Evolutionary conservation across 1,140 invertebrate species (phyloP).

Genomic region (Conus betulinus): DNA sequence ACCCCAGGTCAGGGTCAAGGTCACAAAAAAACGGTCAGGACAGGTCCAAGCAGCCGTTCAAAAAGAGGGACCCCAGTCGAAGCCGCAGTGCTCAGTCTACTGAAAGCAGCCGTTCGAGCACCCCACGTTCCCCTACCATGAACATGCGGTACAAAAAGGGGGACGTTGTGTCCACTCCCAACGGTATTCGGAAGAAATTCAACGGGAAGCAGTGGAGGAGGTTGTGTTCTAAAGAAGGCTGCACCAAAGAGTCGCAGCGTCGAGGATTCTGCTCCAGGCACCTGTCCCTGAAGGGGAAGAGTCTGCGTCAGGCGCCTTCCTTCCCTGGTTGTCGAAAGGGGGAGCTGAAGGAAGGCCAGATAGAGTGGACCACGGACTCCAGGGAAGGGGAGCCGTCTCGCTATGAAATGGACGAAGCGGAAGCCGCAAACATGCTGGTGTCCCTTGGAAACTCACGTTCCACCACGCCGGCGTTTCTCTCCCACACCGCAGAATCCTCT

Average conservation of each 20-base stretch:
- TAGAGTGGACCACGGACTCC: slow-evolving; percentile 92
- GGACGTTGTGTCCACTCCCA: slow-evolving; percentile 96
- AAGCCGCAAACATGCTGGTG: slow-evolving; percentile 97
- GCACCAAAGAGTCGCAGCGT: slow-evolving; percentile 98
- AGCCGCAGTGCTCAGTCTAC: slow-evolving; percentile 73
- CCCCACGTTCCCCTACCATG: slow-evolving; percentile 78
- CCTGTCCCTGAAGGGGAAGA: slow-evolving; percentile 89
- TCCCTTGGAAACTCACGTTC: slow-evolving; percentile 90
- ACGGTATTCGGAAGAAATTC: slow-evolving; percentile 98
- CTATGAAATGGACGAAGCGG: slow-evolving; percentile 91
- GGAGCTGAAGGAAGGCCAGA: slow-evolving; percentile 76
- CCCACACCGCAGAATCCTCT: slow-evolving; percentile 77
- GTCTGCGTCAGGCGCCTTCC: slow-evolving; percentile 56
- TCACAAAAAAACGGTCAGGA: slow-evolving; percentile 59
- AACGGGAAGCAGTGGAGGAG: slow-evolving; percentile 99
- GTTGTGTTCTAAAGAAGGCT: slow-evolving; percentile 95
- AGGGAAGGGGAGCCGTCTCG: slow-evolving; percentile 85
- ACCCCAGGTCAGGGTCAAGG: slow-evolving; percentile 70
- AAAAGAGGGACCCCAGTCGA: slow-evolving; percentile 68
- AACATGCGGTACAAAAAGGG: slow-evolving; percentile 98
- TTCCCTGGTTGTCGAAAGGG: slow-evolving; percentile 69
- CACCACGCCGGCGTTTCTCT: slow-evolving; percentile 81
- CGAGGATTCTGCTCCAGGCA: slow-evolving; percentile 97
- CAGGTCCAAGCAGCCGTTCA: slow-evolving; percentile 61
- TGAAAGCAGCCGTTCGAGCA: slow-evolving; percentile 72